These are phyloP conservation scores for Latrodectus geometricus DNA, from an alignment of 1,140 invertebrate genomes.

Conservation along the genomic window DNA sequence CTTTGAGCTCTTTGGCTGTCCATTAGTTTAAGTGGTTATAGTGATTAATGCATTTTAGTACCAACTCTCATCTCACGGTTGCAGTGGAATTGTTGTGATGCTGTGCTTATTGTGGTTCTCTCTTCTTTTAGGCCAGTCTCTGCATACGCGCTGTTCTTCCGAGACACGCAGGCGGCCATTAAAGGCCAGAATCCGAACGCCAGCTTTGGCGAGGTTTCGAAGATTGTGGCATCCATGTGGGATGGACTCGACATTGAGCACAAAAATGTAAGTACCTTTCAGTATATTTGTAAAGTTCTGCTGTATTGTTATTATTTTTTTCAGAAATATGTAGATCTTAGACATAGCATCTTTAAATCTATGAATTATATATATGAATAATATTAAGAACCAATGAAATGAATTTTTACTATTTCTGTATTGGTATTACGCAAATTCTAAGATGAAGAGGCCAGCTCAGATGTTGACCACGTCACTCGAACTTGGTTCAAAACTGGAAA, in stretches of 20 bases:
- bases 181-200: slow-evolving; percentile 97
- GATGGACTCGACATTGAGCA: slow-evolving; percentile 80
- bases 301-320: background rate
- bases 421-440: too few species aligned
- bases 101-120: background rate
- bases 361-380: too few species aligned
- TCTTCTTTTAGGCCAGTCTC: slow-evolving; percentile 84
- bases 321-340: too few species aligned
- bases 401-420: too few species aligned
- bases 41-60: background rate
- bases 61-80: too few species aligned
- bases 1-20: background rate
- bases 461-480: too few species aligned
- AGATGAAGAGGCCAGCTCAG: too few species aligned
- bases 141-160: slow-evolving; percentile 96
- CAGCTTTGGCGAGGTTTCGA: slow-evolving; percentile 96
- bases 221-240: slow-evolving; percentile 99
- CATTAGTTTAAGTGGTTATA: background rate
- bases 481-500: too few species aligned
- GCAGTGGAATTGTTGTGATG: too few species aligned
- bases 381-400: too few species aligned
- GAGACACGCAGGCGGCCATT: slow-evolving; percentile 96
- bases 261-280: slow-evolving; percentile 57
- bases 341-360: too few species aligned
- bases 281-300: too few species aligned